phyloP scores from a whole-genome alignment of 1,140 invertebrate species.

The Pteromalus puparum region DNA sequence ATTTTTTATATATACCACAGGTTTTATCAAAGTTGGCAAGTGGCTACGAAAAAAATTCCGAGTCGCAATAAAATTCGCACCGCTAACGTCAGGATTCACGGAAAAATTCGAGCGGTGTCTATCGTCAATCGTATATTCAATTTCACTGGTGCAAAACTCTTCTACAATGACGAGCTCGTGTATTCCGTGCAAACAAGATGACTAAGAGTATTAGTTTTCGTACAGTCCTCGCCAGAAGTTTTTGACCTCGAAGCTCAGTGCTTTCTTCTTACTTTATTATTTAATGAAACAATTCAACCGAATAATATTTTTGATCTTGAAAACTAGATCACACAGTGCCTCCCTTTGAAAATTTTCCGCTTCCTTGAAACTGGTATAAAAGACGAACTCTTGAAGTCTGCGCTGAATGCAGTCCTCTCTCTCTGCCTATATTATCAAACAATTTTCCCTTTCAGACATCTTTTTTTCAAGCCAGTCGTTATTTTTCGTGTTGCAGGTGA shows the following conservation, averaged over 20 bases:
- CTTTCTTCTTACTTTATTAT: too few species aligned
- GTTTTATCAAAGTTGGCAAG: background rate
- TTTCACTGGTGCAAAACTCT: slow-evolving; percentile 32
- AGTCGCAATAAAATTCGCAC: slow-evolving; percentile 19
- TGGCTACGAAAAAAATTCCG: background rate
- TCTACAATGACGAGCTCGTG: background rate
- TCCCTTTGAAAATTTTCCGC: background rate
- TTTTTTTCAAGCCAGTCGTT: slow-evolving; percentile 1
- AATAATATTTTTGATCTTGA: background rate
- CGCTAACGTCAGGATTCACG: slow-evolving; percentile 9
- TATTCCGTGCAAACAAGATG: background rate
- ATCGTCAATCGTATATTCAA: slow-evolving; percentile 42
- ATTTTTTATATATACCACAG: background rate
- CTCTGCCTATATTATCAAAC: background rate
- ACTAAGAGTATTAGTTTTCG: slow-evolving; percentile 27
- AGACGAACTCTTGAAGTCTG: background rate
- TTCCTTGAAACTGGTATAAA: background rate
- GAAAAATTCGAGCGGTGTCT: slow-evolving; percentile 16
- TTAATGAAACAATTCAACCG: background rate
- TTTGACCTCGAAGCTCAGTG: too few species aligned
- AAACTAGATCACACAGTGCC: background rate
- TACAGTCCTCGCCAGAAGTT: background rate
- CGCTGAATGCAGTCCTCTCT: slow-evolving; percentile 14
- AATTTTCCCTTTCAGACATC: slow-evolving; percentile 27
- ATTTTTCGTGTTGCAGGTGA: slow-evolving; percentile 81